These are phyloP conservation scores for Entomyzon cyanotis DNA, from an alignment of 2,113 vertebrate genomes.

Conservation along the genomic window DNA sequence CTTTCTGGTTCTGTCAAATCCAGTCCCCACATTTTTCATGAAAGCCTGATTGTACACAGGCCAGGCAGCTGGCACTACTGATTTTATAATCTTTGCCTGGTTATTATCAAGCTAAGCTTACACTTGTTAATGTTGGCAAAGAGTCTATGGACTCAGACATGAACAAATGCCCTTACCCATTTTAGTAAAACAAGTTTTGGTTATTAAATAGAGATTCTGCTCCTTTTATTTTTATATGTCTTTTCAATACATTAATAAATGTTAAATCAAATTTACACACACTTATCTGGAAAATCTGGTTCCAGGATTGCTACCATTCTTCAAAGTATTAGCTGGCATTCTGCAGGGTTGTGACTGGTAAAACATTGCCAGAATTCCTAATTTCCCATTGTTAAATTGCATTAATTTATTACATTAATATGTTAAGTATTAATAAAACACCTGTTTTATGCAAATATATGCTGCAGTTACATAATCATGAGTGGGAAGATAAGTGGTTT, in stretches of 20 bases:
- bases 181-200: neutral
- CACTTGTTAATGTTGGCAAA: conserved; percentile 24
- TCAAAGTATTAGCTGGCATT: neutral
- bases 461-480: neutral
- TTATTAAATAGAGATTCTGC: neutral
- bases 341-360: neutral
- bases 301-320: neutral
- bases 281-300: neutral
- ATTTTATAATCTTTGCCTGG: conserved; percentile 23
- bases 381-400: neutral
- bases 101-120: neutral
- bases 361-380: neutral
- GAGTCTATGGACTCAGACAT: neutral
- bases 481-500: neutral
- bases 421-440: neutral
- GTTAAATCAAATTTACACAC: neutral
- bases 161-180: neutral
- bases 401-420: neutral
- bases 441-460: neutral
- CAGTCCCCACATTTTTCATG: conserved; percentile 19
- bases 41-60: conserved; percentile 32
- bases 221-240: neutral
- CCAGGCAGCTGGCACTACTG: conserved; percentile 29
- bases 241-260: neutral
- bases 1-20: neutral